Percentiles rank a stretch among this genome's conserved stretches.
Evolutionary conservation across 64 coral and sea anemone genomes (phyloP).

Genomic region (Trachythela sp.): DNA sequence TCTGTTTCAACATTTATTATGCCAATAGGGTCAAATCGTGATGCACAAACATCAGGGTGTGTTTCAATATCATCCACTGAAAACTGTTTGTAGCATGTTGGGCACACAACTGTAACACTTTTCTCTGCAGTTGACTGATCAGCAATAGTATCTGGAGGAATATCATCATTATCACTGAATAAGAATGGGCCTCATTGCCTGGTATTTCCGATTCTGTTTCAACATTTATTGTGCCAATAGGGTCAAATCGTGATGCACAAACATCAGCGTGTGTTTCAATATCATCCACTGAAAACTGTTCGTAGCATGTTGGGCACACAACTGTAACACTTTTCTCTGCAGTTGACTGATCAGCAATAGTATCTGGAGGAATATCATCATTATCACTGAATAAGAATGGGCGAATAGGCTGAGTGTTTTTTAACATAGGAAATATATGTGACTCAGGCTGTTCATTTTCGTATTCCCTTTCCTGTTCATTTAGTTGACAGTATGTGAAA

Average conservation of each 20-base stretch:
- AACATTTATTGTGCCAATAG: not conserved
- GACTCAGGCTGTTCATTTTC: too few relatives aligned
- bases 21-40: not conserved
- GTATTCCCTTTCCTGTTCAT: too few relatives aligned
- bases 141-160: too few relatives aligned
- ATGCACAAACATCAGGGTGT: not conserved
- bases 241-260: not conserved
- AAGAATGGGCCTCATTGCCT: not conserved
- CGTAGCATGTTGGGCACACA: not conserved
- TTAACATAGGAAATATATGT: too few relatives aligned
- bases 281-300: not conserved
- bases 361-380: too few relatives aligned
- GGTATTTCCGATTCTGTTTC: not conserved
- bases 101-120: not conserved
- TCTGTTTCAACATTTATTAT: not conserved
- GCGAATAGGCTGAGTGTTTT: too few relatives aligned
- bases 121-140: too few relatives aligned
- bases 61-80: not conserved
- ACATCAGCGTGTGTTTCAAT: not conserved
- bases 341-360: too few relatives aligned
- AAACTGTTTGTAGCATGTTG: not conserved
- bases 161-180: too few relatives aligned
- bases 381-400: too few relatives aligned
- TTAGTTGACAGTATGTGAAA: too few relatives aligned
- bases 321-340: too few relatives aligned